Evolutionary conservation across 2,888 invertebrate genomes (phyloP).

Genomic region (Poecilus cupreus): DNA sequence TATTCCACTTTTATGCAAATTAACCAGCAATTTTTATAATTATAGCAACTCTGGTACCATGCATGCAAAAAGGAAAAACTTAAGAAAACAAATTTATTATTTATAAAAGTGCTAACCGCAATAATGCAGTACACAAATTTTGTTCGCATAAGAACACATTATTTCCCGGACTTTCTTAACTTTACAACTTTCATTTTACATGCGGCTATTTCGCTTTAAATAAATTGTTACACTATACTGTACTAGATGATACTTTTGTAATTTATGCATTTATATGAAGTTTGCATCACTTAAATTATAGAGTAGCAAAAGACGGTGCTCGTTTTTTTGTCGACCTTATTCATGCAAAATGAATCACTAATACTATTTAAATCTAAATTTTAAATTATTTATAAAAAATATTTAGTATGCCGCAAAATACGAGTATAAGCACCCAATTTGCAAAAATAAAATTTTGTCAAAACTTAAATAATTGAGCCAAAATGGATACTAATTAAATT

Average conservation of each 20-base stretch:
- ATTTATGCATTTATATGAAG: neutral
- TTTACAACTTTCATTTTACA: slow-evolving; percentile 9
- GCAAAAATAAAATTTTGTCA: too few relatives aligned
- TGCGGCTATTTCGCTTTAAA: neutral
- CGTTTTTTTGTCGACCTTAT: too few relatives aligned
- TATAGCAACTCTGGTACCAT: neutral
- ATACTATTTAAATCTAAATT: too few relatives aligned
- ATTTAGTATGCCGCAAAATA: too few relatives aligned
- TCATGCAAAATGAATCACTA: too few relatives aligned
- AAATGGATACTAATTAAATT: too few relatives aligned
- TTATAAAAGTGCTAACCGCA: neutral
- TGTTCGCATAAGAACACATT: neutral
- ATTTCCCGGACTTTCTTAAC: neutral
- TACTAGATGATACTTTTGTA: neutral
- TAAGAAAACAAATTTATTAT: neutral
- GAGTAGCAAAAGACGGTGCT: neutral
- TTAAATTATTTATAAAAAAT: too few relatives aligned
- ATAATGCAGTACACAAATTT: neutral
- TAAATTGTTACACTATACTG: neutral
- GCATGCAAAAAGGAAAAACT: neutral
- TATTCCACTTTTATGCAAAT: neutral
- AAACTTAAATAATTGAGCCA: too few relatives aligned
- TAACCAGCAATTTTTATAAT: neutral
- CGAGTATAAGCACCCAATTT: too few relatives aligned
- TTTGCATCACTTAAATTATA: neutral